Evolutionary conservation across 2,113 vertebrate species (phyloP).

Genomic region (Himantopus leucocephalus): DNA sequence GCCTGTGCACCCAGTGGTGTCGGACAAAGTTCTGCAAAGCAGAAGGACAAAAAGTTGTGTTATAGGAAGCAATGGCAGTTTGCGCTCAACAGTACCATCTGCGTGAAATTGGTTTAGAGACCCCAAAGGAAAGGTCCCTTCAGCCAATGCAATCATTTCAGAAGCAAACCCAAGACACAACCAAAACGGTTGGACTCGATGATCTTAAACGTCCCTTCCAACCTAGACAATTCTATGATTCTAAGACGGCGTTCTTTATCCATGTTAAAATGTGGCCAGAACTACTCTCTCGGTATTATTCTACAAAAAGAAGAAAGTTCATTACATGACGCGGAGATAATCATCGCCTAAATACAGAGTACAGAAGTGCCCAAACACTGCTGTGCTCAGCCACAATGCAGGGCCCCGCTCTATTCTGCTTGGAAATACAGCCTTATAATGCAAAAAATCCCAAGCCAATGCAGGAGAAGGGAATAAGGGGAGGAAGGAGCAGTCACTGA

Average conservation of each 20-base stretch:
- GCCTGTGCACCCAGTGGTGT: slow-evolving; percentile 97
- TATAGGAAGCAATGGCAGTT: neutral
- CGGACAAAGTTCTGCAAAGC: slow-evolving; percentile 86
- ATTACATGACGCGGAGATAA: neutral
- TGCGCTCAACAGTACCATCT: neutral
- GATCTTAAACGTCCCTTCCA: no score
- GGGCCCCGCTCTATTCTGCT: neutral
- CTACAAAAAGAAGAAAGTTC: neutral
- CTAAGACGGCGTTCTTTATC: neutral
- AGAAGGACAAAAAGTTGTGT: neutral
- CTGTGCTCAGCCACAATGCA: neutral
- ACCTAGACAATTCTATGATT: no score
- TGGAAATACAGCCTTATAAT: neutral
- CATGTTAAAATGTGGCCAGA: neutral
- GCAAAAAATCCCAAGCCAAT: neutral
- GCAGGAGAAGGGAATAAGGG: neutral
- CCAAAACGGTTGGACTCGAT: neutral
- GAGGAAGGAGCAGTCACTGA: neutral
- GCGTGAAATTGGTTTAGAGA: neutral
- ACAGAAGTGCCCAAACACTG: neutral
- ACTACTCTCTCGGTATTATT: neutral
- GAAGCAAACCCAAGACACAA: neutral
- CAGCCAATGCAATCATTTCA: neutral
- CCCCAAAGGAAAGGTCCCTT: neutral
- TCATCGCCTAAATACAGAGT: neutral